Evolutionary conservation across 2,113 vertebrate species (phyloP), one percentile per base, ranked within the genome.

Genomic region (Indicator indicator): DNA sequence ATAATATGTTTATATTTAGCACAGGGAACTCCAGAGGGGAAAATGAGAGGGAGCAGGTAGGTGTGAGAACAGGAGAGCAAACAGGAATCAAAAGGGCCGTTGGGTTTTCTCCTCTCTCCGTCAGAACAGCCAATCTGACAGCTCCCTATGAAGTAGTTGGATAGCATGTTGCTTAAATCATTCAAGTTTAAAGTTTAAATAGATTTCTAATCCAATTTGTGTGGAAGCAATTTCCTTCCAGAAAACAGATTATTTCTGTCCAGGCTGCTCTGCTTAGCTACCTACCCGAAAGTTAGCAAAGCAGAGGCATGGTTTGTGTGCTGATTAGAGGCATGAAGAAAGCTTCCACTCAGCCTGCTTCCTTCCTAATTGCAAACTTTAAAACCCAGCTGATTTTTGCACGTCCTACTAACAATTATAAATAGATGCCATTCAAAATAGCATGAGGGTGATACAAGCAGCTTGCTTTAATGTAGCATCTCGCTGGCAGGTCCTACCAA

Each of bases 401-500:
- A 95, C 94, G 55, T 96, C 96, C 97, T 89, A 72, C 96, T 90
- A 86, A 92, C 90, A 91, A 93, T 96, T 97, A 97, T 95, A 96
- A 97, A 97, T 97, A 97, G 95, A 91, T 95, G 90, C 91, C 94
- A 92, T 95, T 97, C 93, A 77, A 73, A 96, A 94, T 76, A 95
- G 91, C 93, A 13, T 21, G 52, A 55, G 94, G 94, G 94, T 59
- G 88, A 82, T 92, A 62, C 74, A n/a, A 72, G 86, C 94, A 94
- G 93, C 93, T 88, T 78, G 94, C 93, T 91, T 85, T 83, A 62
- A 86, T 92, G 93, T 93, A 94, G 71, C 88, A 90, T 94, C 96
- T 96, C 52, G 55, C 93, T 69, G 73, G 84, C 93, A 96, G 94
- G 95, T 94, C 93, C 83, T 44, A 76, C 74, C 92, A 87, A 80